These are phyloP conservation scores for Ennomos fuscantarius DNA, from an alignment of 2,888 invertebrate species.

Conservation along the genomic window DNA sequence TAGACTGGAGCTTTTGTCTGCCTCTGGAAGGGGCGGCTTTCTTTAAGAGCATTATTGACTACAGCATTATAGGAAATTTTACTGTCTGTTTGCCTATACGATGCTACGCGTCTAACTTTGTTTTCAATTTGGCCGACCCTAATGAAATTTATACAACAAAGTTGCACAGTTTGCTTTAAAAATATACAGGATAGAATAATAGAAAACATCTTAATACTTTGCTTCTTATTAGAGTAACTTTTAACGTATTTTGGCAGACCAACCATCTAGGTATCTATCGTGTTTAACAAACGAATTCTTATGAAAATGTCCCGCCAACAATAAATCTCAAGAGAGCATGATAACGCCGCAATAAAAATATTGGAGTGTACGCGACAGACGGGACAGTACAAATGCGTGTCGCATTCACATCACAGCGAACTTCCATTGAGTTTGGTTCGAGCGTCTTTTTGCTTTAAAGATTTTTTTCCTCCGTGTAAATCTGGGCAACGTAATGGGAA, in stretches of 20 bases:
- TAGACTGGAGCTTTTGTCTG: constrained; percentile 67
- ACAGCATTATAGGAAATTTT: constrained; percentile 23
- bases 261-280: constrained; percentile 13
- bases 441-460: constrained; percentile 62
- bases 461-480: constrained; percentile 74
- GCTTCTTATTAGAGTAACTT: constrained; percentile 6
- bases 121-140: not conserved
- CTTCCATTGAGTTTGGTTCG: constrained; percentile 66
- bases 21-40: constrained; percentile 45
- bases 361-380: constrained; percentile 35
- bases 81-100: constrained; percentile 21
- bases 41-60: constrained; percentile 62
- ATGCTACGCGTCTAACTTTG: not conserved
- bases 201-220: not conserved
- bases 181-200: not conserved
- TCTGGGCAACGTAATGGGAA: constrained; percentile 79
- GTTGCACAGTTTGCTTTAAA: no score
- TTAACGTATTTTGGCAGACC: constrained; percentile 17
- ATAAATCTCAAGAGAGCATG: constrained; percentile 35
- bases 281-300: constrained; percentile 26
- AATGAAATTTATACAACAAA: no score
- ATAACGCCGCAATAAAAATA: constrained; percentile 42
- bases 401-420: constrained; percentile 57
- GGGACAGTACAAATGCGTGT: constrained; percentile 38
- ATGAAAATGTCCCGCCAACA: constrained; percentile 28